Percentiles rank a stretch among this genome's conserved stretches.
phyloP scores from a whole-genome alignment of 2,113 vertebrate genomes.

The Diadophis punctatus region DNA sequence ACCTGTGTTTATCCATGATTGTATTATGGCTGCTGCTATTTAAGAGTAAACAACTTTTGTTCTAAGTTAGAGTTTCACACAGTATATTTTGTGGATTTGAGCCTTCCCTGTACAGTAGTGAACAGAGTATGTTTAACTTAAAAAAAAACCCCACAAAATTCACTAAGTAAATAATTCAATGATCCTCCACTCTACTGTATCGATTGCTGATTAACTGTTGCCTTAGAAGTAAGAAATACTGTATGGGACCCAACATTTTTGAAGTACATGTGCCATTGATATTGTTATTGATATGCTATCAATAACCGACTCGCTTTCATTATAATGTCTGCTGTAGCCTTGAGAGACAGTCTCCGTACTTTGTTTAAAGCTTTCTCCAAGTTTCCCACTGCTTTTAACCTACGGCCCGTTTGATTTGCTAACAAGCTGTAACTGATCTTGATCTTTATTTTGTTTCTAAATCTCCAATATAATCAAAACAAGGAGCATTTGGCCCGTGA shows the following conservation, averaged over 20 bases:
- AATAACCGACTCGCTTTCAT: not conserved
- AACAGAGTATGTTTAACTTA: not conserved
- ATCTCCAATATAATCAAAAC: slow-evolving; percentile 64
- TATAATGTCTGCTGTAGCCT: not conserved
- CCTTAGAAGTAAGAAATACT: not conserved
- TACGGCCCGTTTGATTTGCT: slow-evolving; percentile 57
- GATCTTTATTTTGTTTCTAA: slow-evolving; percentile 41
- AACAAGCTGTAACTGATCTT: slow-evolving; percentile 65
- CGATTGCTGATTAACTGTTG: not conserved
- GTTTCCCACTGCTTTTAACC: slow-evolving; percentile 39
- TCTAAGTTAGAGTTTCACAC: not conserved
- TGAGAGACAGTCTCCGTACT: not conserved
- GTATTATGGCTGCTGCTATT: not conserved
- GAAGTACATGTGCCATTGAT: not conserved
- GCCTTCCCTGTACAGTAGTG: not conserved
- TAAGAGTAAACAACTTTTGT: not conserved
- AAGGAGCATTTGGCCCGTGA: slow-evolving; percentile 60
- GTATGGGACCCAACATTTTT: not conserved
- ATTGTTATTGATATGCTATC: no score
- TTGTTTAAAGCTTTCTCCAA: slow-evolving; percentile 26
- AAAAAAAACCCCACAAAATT: not conserved
- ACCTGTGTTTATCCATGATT: not conserved
- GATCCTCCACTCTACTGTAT: not conserved
- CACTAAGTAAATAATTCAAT: not conserved
- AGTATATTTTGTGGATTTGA: not conserved